These are phyloP conservation scores for Idaea biselata DNA, from an alignment of 2,888 invertebrate genomes.

Conservation along the genomic window DNA sequence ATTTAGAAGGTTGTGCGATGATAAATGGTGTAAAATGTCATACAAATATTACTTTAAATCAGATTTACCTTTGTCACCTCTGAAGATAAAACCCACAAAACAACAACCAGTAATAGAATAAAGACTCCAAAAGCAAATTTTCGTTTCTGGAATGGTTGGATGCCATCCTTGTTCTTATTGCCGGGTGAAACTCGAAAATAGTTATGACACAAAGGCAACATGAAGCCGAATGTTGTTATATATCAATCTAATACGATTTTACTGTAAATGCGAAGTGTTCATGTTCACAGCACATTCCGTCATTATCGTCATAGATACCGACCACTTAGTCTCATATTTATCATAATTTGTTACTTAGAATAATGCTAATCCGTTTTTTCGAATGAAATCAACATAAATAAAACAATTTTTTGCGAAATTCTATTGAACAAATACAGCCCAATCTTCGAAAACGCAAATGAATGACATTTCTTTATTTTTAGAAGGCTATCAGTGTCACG, in stretches of 20 bases:
- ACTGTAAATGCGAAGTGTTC: slow-evolving; percentile 27
- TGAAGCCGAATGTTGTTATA: slow-evolving; percentile 48
- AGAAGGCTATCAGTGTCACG: background rate
- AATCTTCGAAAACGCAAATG: slow-evolving; percentile 1
- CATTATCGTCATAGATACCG: background rate
- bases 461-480: background rate
- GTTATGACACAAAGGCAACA: slow-evolving; percentile 78
- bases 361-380: background rate
- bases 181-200: slow-evolving; percentile 66
- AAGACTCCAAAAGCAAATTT: slow-evolving; percentile 90
- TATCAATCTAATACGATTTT: slow-evolving; percentile 24
- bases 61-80: slow-evolving; percentile 93
- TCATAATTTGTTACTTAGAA: background rate
- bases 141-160: slow-evolving; percentile 58
- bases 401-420: slow-evolving; percentile 3
- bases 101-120: slow-evolving; percentile 93
- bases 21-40: background rate
- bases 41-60: background rate
- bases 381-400: background rate
- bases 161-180: slow-evolving; percentile 68
- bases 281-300: slow-evolving; percentile 25
- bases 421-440: background rate
- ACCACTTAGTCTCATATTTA: background rate
- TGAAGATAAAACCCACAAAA: slow-evolving; percentile 97
- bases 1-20: background rate